phyloP scores from a whole-genome alignment of 2,113 vertebrate species.

The Balaenoptera acutorostrata region DNA sequence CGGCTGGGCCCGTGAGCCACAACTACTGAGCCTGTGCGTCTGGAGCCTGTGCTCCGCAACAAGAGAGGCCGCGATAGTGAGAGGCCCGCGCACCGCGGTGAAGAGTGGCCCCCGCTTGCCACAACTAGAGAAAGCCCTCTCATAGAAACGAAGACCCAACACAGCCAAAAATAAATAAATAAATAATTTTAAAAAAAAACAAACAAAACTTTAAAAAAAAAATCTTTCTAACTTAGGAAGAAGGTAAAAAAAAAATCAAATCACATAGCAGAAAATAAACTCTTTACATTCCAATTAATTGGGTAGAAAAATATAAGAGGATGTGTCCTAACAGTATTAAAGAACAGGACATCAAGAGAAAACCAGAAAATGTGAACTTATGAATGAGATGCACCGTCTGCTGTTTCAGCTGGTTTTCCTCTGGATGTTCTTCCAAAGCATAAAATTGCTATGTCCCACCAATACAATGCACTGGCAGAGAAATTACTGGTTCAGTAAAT shows the following conservation, averaged over 20 bases:
- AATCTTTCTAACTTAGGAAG: background rate
- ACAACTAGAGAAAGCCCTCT: no score
- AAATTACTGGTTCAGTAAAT: conserved; percentile 74
- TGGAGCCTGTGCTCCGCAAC: no score
- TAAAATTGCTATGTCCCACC: conserved; percentile 70
- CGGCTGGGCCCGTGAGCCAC: no score
- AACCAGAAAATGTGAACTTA: conserved; percentile 74
- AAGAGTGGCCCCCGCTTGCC: no score
- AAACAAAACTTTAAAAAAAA: background rate
- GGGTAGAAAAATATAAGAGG: background rate
- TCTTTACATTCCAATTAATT: background rate
- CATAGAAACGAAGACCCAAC: no score
- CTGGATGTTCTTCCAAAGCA: conserved; percentile 72
- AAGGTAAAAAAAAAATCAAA: background rate
- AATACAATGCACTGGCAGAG: conserved; percentile 71
- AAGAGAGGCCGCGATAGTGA: no score
- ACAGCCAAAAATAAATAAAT: no score
- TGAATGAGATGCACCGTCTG: conserved; percentile 53
- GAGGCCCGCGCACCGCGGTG: no score
- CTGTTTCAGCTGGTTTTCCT: conserved; percentile 78
- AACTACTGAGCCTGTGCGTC: no score
- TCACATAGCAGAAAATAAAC: background rate
- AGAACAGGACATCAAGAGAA: conserved; percentile 60
- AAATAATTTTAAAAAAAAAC: no score
- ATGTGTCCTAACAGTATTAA: conserved; percentile 60